Conservation (phyloP, 2,113 vertebrate genomes). For the Odontophorus gujanensis region DNA sequence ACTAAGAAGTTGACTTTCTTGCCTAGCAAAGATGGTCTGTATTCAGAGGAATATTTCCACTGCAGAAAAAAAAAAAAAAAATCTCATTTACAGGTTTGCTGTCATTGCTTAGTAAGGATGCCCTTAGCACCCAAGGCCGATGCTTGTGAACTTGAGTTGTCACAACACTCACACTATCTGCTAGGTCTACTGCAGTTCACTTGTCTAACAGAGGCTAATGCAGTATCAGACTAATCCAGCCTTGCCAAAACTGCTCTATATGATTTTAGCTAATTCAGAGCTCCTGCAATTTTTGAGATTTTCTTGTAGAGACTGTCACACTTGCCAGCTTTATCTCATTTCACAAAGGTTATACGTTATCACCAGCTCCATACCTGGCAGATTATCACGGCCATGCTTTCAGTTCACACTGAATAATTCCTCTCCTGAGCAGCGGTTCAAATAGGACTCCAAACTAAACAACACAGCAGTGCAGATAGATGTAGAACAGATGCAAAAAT, state of each 20-base stretch:
- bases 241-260: not conserved
- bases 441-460: not conserved
- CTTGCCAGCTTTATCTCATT: not conserved
- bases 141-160: not conserved
- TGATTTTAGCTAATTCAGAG: not conserved
- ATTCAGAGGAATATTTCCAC: not conserved
- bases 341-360: not conserved
- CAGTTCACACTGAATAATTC: not conserved
- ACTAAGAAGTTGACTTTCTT: not conserved
- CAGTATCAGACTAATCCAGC: not conserved
- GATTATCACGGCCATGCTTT: not conserved
- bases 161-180: not conserved
- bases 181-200: not conserved
- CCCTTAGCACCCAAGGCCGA: not conserved
- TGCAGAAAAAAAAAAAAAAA: not conserved
- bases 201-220: rapidly evolving
- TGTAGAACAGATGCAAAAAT: conserved; percentile 19
- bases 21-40: not conserved
- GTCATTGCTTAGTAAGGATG: not conserved
- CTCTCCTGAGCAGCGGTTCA: not conserved
- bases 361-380: not conserved
- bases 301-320: not conserved
- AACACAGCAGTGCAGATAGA: not conserved
- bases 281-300: not conserved
- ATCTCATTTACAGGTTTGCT: not conserved